Evolutionary conservation across 2,797 vertebrate genomes (phyloP).

Genomic region (Geotrypetes seraphini): DNA sequence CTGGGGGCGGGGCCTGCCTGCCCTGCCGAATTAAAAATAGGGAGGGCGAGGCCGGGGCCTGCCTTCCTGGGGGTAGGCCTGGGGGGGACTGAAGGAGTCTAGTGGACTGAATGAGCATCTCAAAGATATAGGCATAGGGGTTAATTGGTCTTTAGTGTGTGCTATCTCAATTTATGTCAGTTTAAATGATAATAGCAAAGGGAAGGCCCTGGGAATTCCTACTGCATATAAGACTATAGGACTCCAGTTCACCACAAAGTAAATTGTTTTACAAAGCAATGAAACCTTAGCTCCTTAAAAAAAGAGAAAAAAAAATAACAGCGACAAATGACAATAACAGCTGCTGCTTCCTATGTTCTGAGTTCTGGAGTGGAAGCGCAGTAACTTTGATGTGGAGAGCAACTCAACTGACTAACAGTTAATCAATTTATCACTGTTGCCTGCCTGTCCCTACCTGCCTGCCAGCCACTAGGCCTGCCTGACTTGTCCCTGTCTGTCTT

Average conservation of each 20-base stretch:
- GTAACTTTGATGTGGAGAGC: conserved; percentile 62
- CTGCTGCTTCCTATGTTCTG: conserved; percentile 61
- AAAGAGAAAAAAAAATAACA: conserved; percentile 28
- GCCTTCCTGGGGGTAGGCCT: too few species aligned
- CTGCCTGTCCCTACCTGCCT: conserved; percentile 73
- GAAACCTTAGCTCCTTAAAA: conserved; percentile 62
- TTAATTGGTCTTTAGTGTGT: conserved; percentile 74
- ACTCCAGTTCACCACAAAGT: conserved; percentile 61
- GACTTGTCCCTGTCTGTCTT: too few species aligned
- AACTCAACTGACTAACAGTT: conserved; percentile 49
- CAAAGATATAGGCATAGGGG: too few species aligned
- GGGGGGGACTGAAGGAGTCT: too few species aligned
- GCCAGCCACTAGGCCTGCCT: too few species aligned
- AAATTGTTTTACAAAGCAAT: conserved; percentile 61
- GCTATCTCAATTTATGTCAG: conserved; percentile 71
- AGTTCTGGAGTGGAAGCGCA: conserved; percentile 37
- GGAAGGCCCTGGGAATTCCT: conserved; percentile 38
- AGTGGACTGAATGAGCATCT: conserved; percentile 15
- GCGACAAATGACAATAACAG: conserved; percentile 63
- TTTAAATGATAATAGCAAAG: conserved; percentile 39
- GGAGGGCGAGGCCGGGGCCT: too few species aligned
- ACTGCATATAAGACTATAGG: conserved; percentile 67
- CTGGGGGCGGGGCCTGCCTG: too few species aligned
- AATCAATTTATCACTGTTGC: conserved; percentile 62
- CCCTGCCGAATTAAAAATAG: too few species aligned